A percentile compares a stretch with the other conserved stretches of the same genome.
phyloP scores from a whole-genome alignment of 2,797 vertebrate species.

The Cuculus canorus region DNA sequence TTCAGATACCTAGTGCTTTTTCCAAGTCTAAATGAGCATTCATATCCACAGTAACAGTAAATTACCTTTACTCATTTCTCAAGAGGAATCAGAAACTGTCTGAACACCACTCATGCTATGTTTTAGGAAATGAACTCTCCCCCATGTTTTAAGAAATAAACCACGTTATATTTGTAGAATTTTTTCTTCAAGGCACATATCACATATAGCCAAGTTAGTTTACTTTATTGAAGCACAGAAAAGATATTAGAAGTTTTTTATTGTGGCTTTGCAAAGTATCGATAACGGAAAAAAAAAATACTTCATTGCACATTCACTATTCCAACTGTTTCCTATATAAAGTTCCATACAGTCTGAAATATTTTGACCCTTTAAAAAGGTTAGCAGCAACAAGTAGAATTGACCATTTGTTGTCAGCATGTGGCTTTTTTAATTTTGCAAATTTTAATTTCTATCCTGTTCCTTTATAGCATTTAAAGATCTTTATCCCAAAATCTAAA shows the following conservation, averaged over 20 bases:
- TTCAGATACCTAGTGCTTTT: neutral
- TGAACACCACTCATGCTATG: neutral
- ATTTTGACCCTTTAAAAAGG: neutral
- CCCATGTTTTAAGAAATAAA: neutral
- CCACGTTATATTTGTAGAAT: neutral
- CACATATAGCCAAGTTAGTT: neutral
- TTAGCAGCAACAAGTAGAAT: neutral
- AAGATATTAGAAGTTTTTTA: neutral
- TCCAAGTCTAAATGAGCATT: neutral
- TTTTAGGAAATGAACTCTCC: neutral
- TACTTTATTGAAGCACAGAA: neutral
- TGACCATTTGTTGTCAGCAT: constrained; percentile 23
- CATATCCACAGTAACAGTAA: neutral
- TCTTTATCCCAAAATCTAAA: neutral
- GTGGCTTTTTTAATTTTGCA: neutral
- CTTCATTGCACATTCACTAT: neutral
- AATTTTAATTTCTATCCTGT: neutral
- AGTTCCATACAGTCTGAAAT: neutral
- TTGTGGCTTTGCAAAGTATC: neutral
- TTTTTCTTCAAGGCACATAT: neutral
- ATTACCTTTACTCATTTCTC: neutral
- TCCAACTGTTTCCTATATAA: neutral
- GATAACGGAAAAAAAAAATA: neutral
- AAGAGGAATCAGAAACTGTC: neutral
- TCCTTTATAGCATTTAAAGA: neutral